Evolutionary conservation across 2,113 vertebrate genomes (phyloP).

Genomic region (Noctilio leporinus): DNA sequence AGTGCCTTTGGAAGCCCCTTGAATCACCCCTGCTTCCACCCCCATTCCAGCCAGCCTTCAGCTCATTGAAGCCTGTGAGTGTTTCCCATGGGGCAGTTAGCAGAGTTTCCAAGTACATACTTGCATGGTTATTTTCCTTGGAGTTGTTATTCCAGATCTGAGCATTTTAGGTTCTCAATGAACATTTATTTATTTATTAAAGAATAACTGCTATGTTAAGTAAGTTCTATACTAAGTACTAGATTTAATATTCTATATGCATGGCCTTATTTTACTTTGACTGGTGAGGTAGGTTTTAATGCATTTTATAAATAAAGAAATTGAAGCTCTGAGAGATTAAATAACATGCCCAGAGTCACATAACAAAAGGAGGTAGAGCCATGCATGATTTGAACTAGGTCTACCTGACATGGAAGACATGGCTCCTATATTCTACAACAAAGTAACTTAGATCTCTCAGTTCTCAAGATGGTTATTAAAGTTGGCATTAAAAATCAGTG

Average conservation of each 20-base stretch:
- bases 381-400: not conserved
- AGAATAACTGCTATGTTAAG: not conserved
- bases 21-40: too few species aligned
- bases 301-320: not conserved
- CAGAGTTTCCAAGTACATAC: not conserved
- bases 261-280: not conserved
- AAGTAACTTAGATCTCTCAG: not conserved
- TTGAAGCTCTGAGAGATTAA: not conserved
- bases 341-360: not conserved
- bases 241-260: not conserved
- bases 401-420: not conserved
- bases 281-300: not conserved
- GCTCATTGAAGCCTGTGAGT: not conserved
- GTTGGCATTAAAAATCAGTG: not conserved
- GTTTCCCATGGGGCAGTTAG: not conserved
- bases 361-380: not conserved
- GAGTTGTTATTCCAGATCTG: not conserved
- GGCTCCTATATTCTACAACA: not conserved
- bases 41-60: too few species aligned
- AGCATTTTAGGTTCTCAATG: not conserved
- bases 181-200: not conserved
- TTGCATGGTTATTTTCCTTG: not conserved
- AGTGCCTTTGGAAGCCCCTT: not conserved
- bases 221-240: not conserved
- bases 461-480: not conserved